Percentiles rank a stretch among this genome's conserved stretches.
These are phyloP conservation scores for Pachyuromys duprasi DNA, from an alignment of 2,797 vertebrate species.

Conservation along the genomic window DNA sequence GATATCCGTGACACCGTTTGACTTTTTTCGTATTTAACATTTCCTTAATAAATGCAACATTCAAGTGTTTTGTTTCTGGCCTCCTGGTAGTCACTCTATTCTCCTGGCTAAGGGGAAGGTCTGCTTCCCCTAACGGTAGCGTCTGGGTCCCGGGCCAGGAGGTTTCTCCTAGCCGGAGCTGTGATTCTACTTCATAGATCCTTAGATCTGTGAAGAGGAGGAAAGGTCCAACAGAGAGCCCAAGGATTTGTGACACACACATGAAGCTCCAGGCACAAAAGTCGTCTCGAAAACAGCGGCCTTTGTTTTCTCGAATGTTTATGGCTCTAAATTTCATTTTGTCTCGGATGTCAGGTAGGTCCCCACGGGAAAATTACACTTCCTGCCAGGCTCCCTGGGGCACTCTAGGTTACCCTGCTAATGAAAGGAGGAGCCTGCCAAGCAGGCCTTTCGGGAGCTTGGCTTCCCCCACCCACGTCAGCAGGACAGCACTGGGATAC, in stretches of 20 bases:
- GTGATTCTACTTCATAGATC: neutral
- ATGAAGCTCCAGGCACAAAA: neutral
- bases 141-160: neutral
- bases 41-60: conserved; percentile 82
- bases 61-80: conserved; percentile 72
- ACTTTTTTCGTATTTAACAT: conserved; percentile 71
- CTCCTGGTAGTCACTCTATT: conserved; percentile 72
- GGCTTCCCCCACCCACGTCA: conserved; percentile 51
- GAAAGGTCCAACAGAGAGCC: neutral
- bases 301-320: conserved; percentile 56
- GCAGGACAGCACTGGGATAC: neutral
- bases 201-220: neutral
- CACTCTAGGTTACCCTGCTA: conserved; percentile 60
- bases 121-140: rapidly evolving
- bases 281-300: neutral
- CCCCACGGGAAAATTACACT: conserved; percentile 57
- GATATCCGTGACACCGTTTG: conserved; percentile 67
- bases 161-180: conserved; percentile 17
- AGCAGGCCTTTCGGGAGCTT: conserved; percentile 53
- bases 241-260: neutral
- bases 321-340: conserved; percentile 65
- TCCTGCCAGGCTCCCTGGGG: conserved; percentile 51
- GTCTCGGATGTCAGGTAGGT: conserved; percentile 54
- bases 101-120: neutral
- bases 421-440: conserved; percentile 60